A percentile compares a stretch with the other conserved stretches of the same genome.
phyloP scores from a whole-genome alignment of 30 jellyfish, hydroid and myxozoan genomes.

The Cassiopea andromeda region DNA sequence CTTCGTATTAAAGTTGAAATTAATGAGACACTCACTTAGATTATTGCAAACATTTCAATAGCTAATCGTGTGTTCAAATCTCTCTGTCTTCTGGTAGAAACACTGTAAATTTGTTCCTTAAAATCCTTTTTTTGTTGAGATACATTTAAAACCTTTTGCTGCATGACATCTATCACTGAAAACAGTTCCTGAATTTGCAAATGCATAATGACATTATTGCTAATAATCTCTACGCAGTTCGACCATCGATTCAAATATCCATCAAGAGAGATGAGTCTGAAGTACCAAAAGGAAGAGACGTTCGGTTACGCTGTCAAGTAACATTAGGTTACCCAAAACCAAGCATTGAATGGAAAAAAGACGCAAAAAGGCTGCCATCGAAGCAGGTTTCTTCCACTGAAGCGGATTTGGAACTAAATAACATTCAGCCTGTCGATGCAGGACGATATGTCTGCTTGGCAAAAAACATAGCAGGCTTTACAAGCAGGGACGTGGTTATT shows the following conservation, averaged over 20 bases:
- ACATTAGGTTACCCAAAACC: slow-evolving; percentile 41
- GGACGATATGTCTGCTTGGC: slow-evolving; percentile 64
- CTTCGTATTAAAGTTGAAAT: too few relatives aligned
- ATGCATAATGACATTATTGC: too few relatives aligned
- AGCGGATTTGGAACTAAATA: not conserved
- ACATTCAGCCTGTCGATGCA: slow-evolving; percentile 58
- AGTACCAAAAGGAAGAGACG: slow-evolving; percentile 48
- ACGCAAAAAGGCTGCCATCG: not conserved
- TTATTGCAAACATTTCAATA: too few relatives aligned
- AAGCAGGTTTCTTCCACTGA: not conserved
- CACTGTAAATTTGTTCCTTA: too few relatives aligned
- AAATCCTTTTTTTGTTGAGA: too few relatives aligned
- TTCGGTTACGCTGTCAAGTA: slow-evolving; percentile 24
- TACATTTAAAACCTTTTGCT: too few relatives aligned
- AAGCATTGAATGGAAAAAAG: slow-evolving; percentile 23
- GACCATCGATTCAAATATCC: slow-evolving; percentile 34
- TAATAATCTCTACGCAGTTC: slow-evolving; percentile 18
- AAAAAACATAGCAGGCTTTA: slow-evolving; percentile 34
- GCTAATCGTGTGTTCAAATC: too few relatives aligned
- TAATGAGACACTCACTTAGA: too few relatives aligned
- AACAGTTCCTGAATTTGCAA: too few relatives aligned
- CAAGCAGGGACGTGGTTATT: slow-evolving; percentile 1
- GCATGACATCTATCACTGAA: too few relatives aligned
- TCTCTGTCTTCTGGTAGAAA: too few relatives aligned
- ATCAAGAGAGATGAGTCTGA: slow-evolving; percentile 21